These are phyloP conservation scores for Diacarnus erythraeanus DNA, from an alignment of 37 sponge, comb jelly and placozoan genomes.

Conservation along the genomic window DNA sequence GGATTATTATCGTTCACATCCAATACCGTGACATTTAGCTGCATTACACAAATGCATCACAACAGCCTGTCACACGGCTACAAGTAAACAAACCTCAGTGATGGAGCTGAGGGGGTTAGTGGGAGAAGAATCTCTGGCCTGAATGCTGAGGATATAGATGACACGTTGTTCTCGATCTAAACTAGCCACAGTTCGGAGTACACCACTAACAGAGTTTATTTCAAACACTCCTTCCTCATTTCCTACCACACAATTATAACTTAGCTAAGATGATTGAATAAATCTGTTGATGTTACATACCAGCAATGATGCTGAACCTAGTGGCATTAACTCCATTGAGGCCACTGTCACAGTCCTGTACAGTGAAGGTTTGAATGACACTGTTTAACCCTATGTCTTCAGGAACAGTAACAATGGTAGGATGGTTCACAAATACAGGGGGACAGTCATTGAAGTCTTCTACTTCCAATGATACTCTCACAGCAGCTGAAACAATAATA, in stretches of 20 bases:
- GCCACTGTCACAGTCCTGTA: constrained; percentile 54
- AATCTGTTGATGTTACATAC: background rate
- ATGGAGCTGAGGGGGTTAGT: constrained; percentile 24
- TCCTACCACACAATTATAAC: constrained; percentile 8
- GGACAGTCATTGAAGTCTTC: constrained; percentile 62
- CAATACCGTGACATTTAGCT: constrained; percentile 21
- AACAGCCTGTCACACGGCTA: background rate
- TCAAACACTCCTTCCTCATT: constrained; percentile 15
- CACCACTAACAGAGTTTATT: constrained; percentile 17
- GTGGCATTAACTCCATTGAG: constrained; percentile 26
- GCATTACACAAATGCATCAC: background rate
- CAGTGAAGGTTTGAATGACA: constrained; percentile 17
- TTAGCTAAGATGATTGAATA: background rate
- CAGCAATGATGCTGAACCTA: constrained; percentile 35
- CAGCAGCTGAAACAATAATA: no score
- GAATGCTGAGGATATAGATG: constrained; percentile 26
- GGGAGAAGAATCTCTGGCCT: constrained; percentile 20
- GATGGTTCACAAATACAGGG: constrained; percentile 26
- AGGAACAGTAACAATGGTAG: constrained; percentile 1
- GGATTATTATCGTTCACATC: constrained; percentile 49
- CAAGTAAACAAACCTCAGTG: constrained; percentile 9
- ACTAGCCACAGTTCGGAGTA: background rate
- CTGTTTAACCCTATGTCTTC: constrained; percentile 18
- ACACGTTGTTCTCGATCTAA: constrained; percentile 22
- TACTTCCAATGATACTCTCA: constrained; percentile 11